phyloP scores from a whole-genome alignment of 2,113 vertebrate genomes.

The Serinus canaria region DNA sequence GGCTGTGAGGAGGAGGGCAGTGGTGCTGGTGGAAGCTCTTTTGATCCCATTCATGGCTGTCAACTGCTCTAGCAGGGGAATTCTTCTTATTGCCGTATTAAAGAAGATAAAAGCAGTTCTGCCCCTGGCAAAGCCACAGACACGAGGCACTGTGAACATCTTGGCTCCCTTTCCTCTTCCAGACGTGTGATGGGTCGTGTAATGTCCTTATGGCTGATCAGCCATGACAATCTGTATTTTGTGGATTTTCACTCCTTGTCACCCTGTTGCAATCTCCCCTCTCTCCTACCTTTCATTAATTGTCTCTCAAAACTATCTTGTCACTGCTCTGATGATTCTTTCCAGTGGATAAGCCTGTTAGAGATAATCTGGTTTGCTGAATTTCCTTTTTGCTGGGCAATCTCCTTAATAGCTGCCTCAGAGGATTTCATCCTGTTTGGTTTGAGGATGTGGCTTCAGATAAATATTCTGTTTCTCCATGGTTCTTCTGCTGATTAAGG shows the following conservation, averaged over 20 bases:
- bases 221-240: neutral
- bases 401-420: slow-evolving; percentile 2
- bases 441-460: neutral
- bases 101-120: neutral
- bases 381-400: slow-evolving; percentile 48
- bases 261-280: neutral
- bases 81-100: neutral
- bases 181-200: neutral
- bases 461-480: neutral
- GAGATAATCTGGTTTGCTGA: slow-evolving; percentile 66
- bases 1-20: neutral
- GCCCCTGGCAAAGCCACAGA: neutral
- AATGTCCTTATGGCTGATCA: neutral
- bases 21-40: neutral
- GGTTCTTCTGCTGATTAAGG: neutral
- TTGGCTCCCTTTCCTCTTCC: neutral
- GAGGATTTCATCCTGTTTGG: slow-evolving; percentile 13
- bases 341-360: slow-evolving; percentile 58
- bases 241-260: slow-evolving; percentile 6
- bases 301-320: slow-evolving; percentile 26
- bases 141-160: neutral
- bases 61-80: neutral
- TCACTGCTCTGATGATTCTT: slow-evolving; percentile 18
- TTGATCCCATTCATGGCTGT: neutral
- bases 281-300: slow-evolving; percentile 28